Evolutionary conservation across 2,888 invertebrate species (phyloP), one percentile per base, ranked within the genome.

Genomic region (Beris chalybata): DNA sequence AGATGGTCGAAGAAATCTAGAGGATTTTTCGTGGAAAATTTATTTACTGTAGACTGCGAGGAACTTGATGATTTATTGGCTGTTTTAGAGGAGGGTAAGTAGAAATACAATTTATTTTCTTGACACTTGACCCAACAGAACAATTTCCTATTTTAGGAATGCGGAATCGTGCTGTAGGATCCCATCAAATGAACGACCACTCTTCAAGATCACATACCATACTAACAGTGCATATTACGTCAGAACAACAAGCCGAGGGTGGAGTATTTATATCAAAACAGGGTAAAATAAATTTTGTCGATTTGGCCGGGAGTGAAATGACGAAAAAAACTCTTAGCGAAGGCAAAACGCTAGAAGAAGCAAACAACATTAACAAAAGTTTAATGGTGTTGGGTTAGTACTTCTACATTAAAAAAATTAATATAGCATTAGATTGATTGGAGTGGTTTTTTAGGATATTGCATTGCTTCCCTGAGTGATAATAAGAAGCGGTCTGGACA

Each of bases 271-370:
- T 95, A 73, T 92, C 94, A 44, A 90, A 93, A 72, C 92, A 94
- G 74, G 97, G 97, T 31, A 97, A 97, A 82, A 89, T 97, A 65
- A 95, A 95, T 82, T 95, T 97, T 78, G 96, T 97, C 6, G 97
- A 97, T 80, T 83, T 97, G 68, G 97, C 97, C 0, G 96, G 97
- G n/a, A 95, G 95, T 75, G 96, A 97, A 82, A 93, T 96, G 87
- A 95, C 95, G 4, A 96, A 95, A 77, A 91, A 91, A 78, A 96
- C 93, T 0, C 87, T 89, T 73, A 93, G 91, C 77, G 91, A 89
- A 74, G 95, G 91, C 58, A 93, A 90, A 79, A 94, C 93, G 0
- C 79, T 95, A 70, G 92, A 93, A 76, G 97, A 97, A 77, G 95
- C 96, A 0, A 97, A 97, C 77, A 97, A 96, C 79, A 97, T 97